Base-by-base conservation (phyloP, 64 coral and sea anemone genomes). In the Exaiptasia diaphana region DNA sequence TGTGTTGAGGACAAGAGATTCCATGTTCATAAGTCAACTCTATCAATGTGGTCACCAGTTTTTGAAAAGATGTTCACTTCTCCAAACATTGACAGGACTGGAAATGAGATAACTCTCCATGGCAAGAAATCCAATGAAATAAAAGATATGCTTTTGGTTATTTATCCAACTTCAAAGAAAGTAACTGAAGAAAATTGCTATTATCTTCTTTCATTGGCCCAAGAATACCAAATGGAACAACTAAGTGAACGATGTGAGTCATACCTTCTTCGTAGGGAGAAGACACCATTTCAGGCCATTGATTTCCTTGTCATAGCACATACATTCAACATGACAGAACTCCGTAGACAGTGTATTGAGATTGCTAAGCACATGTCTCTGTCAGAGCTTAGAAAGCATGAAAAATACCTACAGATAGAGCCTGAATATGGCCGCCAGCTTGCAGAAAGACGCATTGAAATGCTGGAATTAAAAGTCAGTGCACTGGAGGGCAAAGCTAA, bases 1-100 rank as follows among this genome's bases (percentile, higher is more conserved):
- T 29, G 75, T 67, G 90, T 88, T 13, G 85, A 93, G 27, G 78
- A 93, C 10, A 75, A 58, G 42, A 48, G 72, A 13, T 83, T 83
- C 28, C 50, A 93, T 71, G 84, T 88, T 3, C 90, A 93, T 48
- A 82, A 83, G 41, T 30, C 30, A 2, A 88, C 80, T 36, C 75
- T 93, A 22, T 67, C 90, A 20, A 78, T 93, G 71, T 88, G 78
- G 46, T 93, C 90, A 31, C 85, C 90, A 22, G 85, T 93, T 6
- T 93, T 93, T 77, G 85, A 88, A 62, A 67, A 49, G 49, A 93
- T 93, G 84, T 93, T 93, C 35, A 71, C 34, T 1, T 22, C 34
- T n/a, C 67, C 73, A 7, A 81, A 80, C 27, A 73, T 18, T 57
- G 90, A 93, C 50, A 88, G 78, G 9, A 37, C 53, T 20, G 38